phyloP scores from a whole-genome alignment of 2,888 invertebrate species.

The Lasius platythorax region DNA sequence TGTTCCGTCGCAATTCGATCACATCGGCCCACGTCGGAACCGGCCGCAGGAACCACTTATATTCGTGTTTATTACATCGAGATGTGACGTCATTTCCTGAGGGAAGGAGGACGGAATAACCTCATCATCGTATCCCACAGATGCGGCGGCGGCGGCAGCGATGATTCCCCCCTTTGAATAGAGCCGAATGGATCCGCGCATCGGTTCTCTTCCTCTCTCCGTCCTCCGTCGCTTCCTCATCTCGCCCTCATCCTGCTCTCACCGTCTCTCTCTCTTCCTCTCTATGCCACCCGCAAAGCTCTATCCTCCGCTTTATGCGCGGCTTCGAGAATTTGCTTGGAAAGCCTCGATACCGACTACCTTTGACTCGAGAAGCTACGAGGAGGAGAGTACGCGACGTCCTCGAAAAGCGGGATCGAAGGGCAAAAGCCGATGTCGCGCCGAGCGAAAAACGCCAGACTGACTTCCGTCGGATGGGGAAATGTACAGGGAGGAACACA shows the following conservation, averaged over 20 bases:
- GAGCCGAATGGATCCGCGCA: constrained; percentile 68
- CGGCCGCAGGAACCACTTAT: constrained; percentile 77
- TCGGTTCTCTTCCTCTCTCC: constrained; percentile 50
- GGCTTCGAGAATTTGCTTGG: constrained; percentile 34
- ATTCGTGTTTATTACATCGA: constrained; percentile 81
- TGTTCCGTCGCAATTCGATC: constrained; percentile 74
- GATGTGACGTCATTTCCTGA: constrained; percentile 81
- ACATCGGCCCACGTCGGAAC: constrained; percentile 67
- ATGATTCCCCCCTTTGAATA: constrained; percentile 73
- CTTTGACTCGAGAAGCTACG: constrained; percentile 36
- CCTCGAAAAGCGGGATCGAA: constrained; percentile 32
- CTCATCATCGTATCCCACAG: constrained; percentile 81
- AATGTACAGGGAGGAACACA: constrained; percentile 42
- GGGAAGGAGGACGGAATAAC: constrained; percentile 82
- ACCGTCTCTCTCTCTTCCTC: constrained; percentile 2
- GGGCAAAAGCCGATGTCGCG: constrained; percentile 42
- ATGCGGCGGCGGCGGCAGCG: constrained; percentile 58
- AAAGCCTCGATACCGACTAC: constrained; percentile 34
- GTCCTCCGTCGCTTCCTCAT: constrained; percentile 61
- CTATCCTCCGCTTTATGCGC: constrained; percentile 37
- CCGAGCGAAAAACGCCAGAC: constrained; percentile 40
- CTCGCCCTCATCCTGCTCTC: constrained; percentile 43
- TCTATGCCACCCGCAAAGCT: constrained; percentile 18
- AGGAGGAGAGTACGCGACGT: constrained; percentile 19
- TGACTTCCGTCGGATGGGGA: constrained; percentile 44